phyloP scores from a whole-genome alignment of 1,140 invertebrate genomes.

The Eufriesea mexicana region DNA sequence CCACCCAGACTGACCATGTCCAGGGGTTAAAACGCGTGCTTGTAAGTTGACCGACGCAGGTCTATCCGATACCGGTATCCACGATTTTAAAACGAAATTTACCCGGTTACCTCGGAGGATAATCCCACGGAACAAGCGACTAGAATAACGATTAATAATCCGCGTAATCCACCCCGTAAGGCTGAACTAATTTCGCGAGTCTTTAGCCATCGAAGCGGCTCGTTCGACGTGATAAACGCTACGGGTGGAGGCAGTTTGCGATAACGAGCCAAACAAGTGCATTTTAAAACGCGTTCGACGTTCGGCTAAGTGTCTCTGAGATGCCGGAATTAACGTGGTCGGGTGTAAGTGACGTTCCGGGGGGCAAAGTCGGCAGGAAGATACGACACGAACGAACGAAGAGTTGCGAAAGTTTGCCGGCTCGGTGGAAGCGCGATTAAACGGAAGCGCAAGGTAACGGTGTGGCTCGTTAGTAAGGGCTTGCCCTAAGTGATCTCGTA shows the following conservation, averaged over 20 bases:
- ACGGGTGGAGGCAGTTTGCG: neutral
- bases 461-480: constrained; percentile 58
- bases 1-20: too few relatives aligned
- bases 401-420: constrained; percentile 57
- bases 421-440: constrained; percentile 58
- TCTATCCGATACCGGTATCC: neutral
- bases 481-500: constrained; percentile 81
- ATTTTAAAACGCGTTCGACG: constrained; percentile 25
- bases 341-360: too few relatives aligned
- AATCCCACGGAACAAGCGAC: neutral
- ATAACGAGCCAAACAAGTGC: neutral
- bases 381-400: constrained; percentile 46
- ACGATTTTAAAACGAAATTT: too few relatives aligned
- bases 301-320: neutral
- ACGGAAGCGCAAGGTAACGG: constrained; percentile 70
- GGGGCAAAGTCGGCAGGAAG: constrained; percentile 8
- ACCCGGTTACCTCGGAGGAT: neutral
- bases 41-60: neutral
- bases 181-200: neutral
- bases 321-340: neutral
- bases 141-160: neutral
- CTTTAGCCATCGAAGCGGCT: neutral
- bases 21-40: neutral
- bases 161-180: neutral
- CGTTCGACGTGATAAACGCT: neutral